Evolutionary conservation across 1,140 invertebrate species (phyloP).

Genomic region (Aricia agestis): DNA sequence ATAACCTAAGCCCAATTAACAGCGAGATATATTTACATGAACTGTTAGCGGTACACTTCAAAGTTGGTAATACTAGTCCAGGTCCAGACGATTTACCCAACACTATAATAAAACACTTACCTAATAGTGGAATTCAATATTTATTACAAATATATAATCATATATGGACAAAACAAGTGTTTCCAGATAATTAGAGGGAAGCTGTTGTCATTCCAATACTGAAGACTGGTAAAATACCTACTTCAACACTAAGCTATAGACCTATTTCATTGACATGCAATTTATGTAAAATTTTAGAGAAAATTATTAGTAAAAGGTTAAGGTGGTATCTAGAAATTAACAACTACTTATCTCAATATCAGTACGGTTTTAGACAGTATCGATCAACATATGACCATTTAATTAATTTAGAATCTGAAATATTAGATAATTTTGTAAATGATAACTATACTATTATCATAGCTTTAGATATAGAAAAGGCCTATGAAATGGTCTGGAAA

Average conservation of each 20-base stretch:
- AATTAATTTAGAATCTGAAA: constrained; percentile 30
- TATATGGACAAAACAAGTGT: not conserved
- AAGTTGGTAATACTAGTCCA: not conserved
- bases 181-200: not conserved
- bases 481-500: constrained; percentile 37
- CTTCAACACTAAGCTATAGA: not conserved
- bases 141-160: not conserved
- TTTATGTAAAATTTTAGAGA: not conserved
- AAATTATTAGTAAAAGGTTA: not conserved
- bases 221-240: not conserved
- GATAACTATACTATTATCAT: constrained; percentile 25
- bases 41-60: not conserved
- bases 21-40: not conserved
- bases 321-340: not conserved
- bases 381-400: constrained; percentile 13
- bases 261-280: not conserved
- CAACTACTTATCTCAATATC: not conserved
- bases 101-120: not conserved
- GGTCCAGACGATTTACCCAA: not conserved
- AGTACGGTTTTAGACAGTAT: not conserved
- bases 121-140: not conserved
- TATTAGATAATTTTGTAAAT: constrained; percentile 29
- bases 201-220: not conserved
- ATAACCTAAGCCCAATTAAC: not conserved
- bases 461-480: constrained; percentile 33